Conservation (phyloP, 1,140 invertebrate genomes). For the Diabrotica undecimpunctata region DNA sequence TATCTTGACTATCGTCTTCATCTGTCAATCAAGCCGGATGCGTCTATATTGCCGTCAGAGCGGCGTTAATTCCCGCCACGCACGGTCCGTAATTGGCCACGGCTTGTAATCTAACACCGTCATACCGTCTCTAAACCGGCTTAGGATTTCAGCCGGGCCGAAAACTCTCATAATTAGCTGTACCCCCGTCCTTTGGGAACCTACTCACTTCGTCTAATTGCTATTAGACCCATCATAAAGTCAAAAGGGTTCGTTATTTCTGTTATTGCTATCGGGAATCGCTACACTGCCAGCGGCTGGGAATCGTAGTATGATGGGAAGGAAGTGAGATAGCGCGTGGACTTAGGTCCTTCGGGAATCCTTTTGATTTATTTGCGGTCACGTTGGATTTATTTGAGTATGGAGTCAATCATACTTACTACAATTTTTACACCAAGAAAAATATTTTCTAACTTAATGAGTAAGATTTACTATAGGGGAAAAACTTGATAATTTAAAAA, state of each 20-base stretch:
- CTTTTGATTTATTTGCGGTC: slow-evolving; percentile 21
- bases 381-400: not conserved
- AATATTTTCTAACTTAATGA: too few species aligned
- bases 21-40: slow-evolving; percentile 15
- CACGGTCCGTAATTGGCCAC: slow-evolving; percentile 32
- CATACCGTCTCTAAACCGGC: slow-evolving; percentile 31
- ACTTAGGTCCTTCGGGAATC: slow-evolving; percentile 8
- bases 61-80: slow-evolving; percentile 30
- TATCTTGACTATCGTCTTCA: not conserved
- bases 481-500: too few species aligned
- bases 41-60: slow-evolving; percentile 1
- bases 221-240: slow-evolving; percentile 29
- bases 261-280: slow-evolving; percentile 13
- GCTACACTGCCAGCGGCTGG: not conserved
- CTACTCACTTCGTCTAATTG: slow-evolving; percentile 24
- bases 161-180: slow-evolving; percentile 25
- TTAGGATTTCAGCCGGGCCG: slow-evolving; percentile 35
- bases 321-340: slow-evolving; percentile 16
- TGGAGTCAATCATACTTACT: not conserved
- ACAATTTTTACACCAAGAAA: too few species aligned
- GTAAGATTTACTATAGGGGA: too few species aligned
- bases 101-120: slow-evolving; percentile 34
- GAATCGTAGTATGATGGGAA: not conserved
- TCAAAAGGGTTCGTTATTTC: slow-evolving; percentile 33
- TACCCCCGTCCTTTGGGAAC: slow-evolving; percentile 20